Conservation (phyloP, 2,797 vertebrate genomes). For the Taeniopygia guttata region DNA sequence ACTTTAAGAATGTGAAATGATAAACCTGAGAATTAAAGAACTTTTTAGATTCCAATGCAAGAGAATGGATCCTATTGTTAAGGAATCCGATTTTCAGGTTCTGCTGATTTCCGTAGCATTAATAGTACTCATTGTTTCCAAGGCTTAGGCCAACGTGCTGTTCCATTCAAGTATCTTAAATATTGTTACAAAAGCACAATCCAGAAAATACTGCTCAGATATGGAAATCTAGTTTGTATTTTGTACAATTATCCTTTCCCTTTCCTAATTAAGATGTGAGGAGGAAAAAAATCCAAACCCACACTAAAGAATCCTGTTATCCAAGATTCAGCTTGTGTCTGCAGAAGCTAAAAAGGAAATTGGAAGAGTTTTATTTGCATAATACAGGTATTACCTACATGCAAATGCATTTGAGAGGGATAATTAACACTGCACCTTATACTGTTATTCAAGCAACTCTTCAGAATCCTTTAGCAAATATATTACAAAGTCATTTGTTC, state of each 20-base stretch:
- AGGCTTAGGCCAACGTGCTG: not conserved
- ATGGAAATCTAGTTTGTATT: not conserved
- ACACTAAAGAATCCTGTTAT: not conserved
- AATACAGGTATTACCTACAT: not conserved
- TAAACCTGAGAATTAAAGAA: slow-evolving; percentile 30
- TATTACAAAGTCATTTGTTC: not conserved
- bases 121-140: not conserved
- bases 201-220: not conserved
- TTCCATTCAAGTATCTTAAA: not conserved
- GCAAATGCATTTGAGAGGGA: not conserved
- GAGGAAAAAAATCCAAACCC: accelerated
- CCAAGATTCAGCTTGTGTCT: not conserved
- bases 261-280: not conserved
- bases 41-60: not conserved
- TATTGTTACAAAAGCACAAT: not conserved
- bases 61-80: not conserved
- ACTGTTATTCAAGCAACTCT: not conserved
- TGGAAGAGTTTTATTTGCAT: not conserved
- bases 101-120: not conserved
- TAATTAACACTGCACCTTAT: not conserved
- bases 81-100: not conserved
- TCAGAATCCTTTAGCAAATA: not conserved
- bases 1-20: slow-evolving; percentile 19
- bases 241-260: not conserved
- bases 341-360: not conserved